A percentile compares a stretch with the other conserved stretches of the same genome.
phyloP scores from a whole-genome alignment of 92 coral and sea anemone species.

The Palythoa grandiflora region DNA sequence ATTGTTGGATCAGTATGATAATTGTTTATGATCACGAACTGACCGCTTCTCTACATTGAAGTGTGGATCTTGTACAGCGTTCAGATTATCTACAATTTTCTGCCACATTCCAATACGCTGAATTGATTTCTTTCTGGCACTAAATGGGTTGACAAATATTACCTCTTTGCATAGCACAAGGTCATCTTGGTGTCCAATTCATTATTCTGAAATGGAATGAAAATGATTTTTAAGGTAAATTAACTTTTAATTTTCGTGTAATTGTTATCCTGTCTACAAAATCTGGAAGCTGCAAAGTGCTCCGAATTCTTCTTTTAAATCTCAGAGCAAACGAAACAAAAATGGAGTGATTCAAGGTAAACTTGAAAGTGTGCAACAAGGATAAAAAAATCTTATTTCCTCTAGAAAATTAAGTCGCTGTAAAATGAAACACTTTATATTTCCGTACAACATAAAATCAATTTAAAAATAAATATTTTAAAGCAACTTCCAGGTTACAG shows the following conservation, averaged over 20 bases:
- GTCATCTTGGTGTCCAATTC: conserved; percentile 57
- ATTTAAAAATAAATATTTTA: not conserved
- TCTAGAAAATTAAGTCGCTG: not conserved
- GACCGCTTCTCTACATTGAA: conserved; percentile 56
- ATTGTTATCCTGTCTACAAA: not conserved
- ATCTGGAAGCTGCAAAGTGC: not conserved
- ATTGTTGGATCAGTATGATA: conserved; percentile 45
- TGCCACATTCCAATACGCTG: conserved; percentile 63
- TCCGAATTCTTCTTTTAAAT: not conserved
- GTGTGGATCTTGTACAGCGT: conserved; percentile 34
- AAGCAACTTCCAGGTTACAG: not conserved
- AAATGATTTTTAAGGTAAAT: not conserved
- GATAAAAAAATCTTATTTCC: not conserved
- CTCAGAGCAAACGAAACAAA: not conserved
- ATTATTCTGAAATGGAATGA: conserved; percentile 38
- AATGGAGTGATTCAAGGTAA: not conserved
- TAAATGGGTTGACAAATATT: conserved; percentile 49
- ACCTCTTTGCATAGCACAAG: conserved; percentile 50
- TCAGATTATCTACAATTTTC: conserved; percentile 51
- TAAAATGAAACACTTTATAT: not conserved
- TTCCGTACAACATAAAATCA: not conserved
- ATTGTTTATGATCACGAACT: conserved; percentile 51
- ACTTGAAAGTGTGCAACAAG: not conserved
- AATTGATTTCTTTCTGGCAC: conserved; percentile 49
- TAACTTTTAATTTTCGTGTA: not conserved